These are phyloP conservation scores for Cyanistes caeruleus DNA, from an alignment of 2,113 vertebrate species.

Conservation along the genomic window DNA sequence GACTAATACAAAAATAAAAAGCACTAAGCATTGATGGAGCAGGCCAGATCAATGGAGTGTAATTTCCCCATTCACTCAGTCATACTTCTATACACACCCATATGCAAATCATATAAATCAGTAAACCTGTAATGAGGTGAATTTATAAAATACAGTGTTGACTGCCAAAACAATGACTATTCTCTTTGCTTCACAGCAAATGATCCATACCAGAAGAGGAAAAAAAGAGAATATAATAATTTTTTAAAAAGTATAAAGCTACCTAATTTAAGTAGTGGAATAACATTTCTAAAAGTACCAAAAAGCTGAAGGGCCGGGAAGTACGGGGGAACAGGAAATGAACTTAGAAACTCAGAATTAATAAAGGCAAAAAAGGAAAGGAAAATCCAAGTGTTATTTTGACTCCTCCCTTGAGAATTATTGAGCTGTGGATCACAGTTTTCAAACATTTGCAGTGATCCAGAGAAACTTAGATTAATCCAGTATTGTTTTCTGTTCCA, in stretches of 20 bases:
- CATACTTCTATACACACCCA: too few species aligned
- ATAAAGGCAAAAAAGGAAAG: neutral
- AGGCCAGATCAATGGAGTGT: neutral
- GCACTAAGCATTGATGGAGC: neutral
- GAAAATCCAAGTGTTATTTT: neutral
- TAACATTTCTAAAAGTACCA: neutral
- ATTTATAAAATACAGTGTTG: neutral
- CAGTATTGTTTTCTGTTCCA: neutral
- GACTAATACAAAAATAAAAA: neutral
- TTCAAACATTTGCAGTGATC: neutral
- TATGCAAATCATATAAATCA: neutral
- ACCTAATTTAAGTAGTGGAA: neutral
- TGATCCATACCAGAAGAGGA: neutral
- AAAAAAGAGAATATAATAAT: neutral
- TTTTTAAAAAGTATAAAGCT: rapidly evolving
- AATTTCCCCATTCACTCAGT: neutral
- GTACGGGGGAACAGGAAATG: rapidly evolving
- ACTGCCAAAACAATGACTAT: neutral
- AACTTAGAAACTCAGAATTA: neutral
- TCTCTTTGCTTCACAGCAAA: neutral
- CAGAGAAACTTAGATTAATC: neutral
- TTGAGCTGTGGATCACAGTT: neutral
- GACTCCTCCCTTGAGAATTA: neutral
- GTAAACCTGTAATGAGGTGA: neutral
- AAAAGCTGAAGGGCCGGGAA: rapidly evolving